A percentile compares a stretch with the other conserved stretches of the same genome.
phyloP scores from a whole-genome alignment of 2,888 invertebrate genomes.

The Mantis religiosa region DNA sequence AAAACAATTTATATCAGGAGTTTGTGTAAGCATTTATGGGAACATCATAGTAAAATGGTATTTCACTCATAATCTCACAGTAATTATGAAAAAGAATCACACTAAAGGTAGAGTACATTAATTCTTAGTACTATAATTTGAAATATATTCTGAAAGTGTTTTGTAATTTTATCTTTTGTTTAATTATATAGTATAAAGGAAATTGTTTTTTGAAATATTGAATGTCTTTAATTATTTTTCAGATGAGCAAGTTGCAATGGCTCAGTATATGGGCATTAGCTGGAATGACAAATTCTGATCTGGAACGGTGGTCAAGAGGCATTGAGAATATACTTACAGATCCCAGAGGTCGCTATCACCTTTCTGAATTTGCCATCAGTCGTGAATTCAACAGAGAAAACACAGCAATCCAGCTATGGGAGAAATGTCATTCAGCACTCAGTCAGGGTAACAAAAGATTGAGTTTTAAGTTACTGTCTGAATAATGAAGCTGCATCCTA shows the following conservation, averaged over 20 bases:
- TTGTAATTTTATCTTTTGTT: too few species aligned
- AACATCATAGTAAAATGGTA: too few species aligned
- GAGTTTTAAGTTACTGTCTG: background rate
- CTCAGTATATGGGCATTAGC: background rate
- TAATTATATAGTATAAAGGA: too few species aligned
- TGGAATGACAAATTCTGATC: background rate
- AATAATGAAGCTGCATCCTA: background rate
- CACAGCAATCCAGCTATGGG: background rate
- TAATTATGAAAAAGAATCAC: too few species aligned
- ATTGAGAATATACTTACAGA: background rate
- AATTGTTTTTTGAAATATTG: background rate
- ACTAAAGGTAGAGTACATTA: too few species aligned
- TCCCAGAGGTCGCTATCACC: background rate
- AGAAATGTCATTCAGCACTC: background rate
- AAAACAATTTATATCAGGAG: too few species aligned
- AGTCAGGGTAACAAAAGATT: background rate
- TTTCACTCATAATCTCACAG: too few species aligned
- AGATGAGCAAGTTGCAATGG: background rate
- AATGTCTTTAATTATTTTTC: background rate
- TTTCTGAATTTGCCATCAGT: background rate
- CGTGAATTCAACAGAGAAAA: background rate
- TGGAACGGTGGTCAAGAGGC: background rate
- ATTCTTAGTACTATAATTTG: too few species aligned
- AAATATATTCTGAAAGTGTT: too few species aligned
- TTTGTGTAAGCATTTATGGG: too few species aligned